Evolutionary conservation across 2,888 invertebrate species (phyloP).

Genomic region (Stictocephala bisonia): DNA sequence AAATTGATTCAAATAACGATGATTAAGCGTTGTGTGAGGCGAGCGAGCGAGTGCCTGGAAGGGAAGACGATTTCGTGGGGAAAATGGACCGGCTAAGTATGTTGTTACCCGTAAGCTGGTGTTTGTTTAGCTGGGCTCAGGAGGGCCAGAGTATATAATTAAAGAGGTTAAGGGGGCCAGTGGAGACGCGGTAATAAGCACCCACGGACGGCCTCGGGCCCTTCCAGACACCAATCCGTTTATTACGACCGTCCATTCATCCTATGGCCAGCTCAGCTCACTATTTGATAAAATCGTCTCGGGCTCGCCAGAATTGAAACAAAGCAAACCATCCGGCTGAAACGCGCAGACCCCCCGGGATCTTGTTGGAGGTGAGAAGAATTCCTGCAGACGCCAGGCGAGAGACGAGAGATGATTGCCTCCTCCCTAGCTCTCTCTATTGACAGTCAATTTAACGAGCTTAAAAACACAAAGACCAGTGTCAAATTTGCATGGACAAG

Average conservation of each 20-base stretch:
- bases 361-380: not conserved
- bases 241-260: conserved; percentile 36
- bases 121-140: conserved; percentile 44
- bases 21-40: conserved; percentile 36
- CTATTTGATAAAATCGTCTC: conserved; percentile 38
- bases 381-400: not conserved
- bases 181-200: conserved; percentile 33
- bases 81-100: conserved; percentile 45
- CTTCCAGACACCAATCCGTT: conserved; percentile 43
- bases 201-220: conserved; percentile 23
- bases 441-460: too few relatives aligned
- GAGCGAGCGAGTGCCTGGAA: conserved; percentile 37
- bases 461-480: too few relatives aligned
- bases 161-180: conserved; percentile 46
- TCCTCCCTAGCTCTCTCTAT: too few relatives aligned
- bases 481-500: too few relatives aligned
- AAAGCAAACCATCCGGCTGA: conserved; percentile 21
- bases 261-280: conserved; percentile 26
- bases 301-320: conserved; percentile 34
- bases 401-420: too few relatives aligned
- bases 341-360: conserved; percentile 18
- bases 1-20: conserved; percentile 40
- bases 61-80: conserved; percentile 27
- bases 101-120: conserved; percentile 45
- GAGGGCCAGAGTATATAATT: conserved; percentile 40